Evolutionary conservation across 2,888 invertebrate species (phyloP), one percentile per base, ranked within the genome.

Genomic region (Spodoptera littoralis): DNA sequence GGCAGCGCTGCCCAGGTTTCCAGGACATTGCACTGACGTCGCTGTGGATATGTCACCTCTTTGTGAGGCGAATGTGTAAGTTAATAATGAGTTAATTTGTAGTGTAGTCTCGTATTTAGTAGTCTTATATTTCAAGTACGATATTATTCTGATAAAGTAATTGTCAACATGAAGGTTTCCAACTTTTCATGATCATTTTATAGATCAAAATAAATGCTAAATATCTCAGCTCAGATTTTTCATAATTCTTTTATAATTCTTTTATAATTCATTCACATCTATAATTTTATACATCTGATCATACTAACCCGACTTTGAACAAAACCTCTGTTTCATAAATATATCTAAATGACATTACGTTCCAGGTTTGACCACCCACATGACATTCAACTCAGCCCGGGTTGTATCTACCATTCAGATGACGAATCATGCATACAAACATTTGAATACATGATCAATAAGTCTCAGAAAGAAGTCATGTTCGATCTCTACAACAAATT

Each of bases 11-110:
- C 96, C 96, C 0, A 91, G 94, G 73, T 95, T 97, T 51, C 96
- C 96, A 0, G 95, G 95, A 56, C 97, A 97, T 81, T 88, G 90
- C 47, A 96, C 95, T 76, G 97, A 97, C 80, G 95, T 96, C 3
- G 95, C 96, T 11, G 95, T 97, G 2, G 95, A 96, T 73, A 96
- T 97, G 96, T 93, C 96, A n/a, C 88, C 95, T 0, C 81, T 97
- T 0, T 96, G 96, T 81, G 87, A 92, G 64, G 93, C 95, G 68
- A 91, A 90, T 81, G 86, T 89, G 95, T 95, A 81, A 85, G 92
- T 70, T 4, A 13, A 30, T 30, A 8, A 18, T 18, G 27, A 27
- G 27, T 27, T 27, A 4, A 27, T 27, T 3, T 27, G 27, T 27
- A 27, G 27, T 27, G 18, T 18, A 18, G 18, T 18, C 18, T 18